phyloP scores from a whole-genome alignment of 2,888 invertebrate species.

The Linyphia triangularis region DNA sequence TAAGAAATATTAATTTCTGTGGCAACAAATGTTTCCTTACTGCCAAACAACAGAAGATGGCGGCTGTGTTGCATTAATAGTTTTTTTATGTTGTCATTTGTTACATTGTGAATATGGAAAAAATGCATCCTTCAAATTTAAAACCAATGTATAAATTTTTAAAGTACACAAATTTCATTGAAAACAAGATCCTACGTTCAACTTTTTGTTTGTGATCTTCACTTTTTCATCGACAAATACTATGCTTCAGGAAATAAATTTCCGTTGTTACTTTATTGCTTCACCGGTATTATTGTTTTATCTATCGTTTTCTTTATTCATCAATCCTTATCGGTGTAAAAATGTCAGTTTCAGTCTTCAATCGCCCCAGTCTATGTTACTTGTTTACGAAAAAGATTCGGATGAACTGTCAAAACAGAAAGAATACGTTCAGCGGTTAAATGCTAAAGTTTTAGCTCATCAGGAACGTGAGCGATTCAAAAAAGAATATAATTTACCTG shows the following conservation, averaged over 20 bases:
- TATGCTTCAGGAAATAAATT: neutral
- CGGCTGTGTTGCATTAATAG: conserved; percentile 8
- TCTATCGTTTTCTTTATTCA: conserved; percentile 6
- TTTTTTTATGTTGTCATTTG: neutral
- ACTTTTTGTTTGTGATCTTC: neutral
- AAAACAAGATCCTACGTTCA: neutral
- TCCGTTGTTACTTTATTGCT: neutral
- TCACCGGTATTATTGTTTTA: neutral
- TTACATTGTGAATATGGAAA: neutral
- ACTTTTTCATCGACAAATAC: neutral
- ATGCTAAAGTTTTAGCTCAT: conserved; percentile 62
- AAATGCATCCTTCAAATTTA: neutral
- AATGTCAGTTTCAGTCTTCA: conserved; percentile 44
- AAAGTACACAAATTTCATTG: too few species aligned
- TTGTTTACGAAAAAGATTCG: conserved; percentile 51
- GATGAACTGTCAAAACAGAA: conserved; percentile 65
- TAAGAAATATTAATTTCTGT: neutral
- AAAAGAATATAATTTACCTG: conserved; percentile 35
- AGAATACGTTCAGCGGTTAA: conserved; percentile 57
- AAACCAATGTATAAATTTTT: too few species aligned
- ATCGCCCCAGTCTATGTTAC: conserved; percentile 30
- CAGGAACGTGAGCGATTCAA: conserved; percentile 57
- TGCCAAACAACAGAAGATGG: conserved; percentile 15
- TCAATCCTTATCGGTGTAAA: conserved; percentile 23
- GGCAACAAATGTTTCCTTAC: neutral